Base-by-base conservation (phyloP, 1,140 invertebrate genomes). In the Polypedilum pembai region DNA sequence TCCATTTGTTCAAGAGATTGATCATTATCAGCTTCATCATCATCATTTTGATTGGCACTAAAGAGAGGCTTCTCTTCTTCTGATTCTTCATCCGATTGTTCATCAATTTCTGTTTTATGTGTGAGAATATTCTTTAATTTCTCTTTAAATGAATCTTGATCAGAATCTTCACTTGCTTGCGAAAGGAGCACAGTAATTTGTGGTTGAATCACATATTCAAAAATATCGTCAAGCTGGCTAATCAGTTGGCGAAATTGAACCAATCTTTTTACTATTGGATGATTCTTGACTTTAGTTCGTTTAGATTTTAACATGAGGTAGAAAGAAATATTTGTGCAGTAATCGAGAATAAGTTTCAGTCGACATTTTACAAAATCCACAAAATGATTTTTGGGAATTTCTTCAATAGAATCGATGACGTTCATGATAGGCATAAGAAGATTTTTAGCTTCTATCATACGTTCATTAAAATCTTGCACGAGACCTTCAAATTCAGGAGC, bases 251-350 rank as follows among this genome's bases (percentile, higher is more conserved):
- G 87, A 77, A 92, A 92, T 78, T 94, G 90, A 75, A 91, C 88
- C 21, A 98, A 83, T 76, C 91, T 84, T 82, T 93, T 92, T 18
- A 94, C 88, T 40, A 96, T 88, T 40, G 95, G 94, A 86, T 98
- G 95, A 76, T 89, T 88, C 77, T 89, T 86, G 17, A 93, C 84
- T 74, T 86, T 84, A 41, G 86, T 81, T 76, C 87, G 88, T 80
- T 90, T 90, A 65, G 88, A 84, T 85, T 94, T 96, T 1, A 97
- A 78, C 76, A 94, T 84, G 75, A 97, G 80, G 82, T 95, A 98
- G 83, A 93, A 95, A 33, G 87, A 87, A 20, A 96, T 89, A 81
- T 96, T 96, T 18, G 88, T 88, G 77, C 89, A 92, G 79, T 97
- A 96, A 81, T 92, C 92, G 76, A 92, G 82, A 77, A 90, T 86